Evolutionary conservation across 2,113 vertebrate species (phyloP).

Genomic region (Eulemur rufifrons): DNA sequence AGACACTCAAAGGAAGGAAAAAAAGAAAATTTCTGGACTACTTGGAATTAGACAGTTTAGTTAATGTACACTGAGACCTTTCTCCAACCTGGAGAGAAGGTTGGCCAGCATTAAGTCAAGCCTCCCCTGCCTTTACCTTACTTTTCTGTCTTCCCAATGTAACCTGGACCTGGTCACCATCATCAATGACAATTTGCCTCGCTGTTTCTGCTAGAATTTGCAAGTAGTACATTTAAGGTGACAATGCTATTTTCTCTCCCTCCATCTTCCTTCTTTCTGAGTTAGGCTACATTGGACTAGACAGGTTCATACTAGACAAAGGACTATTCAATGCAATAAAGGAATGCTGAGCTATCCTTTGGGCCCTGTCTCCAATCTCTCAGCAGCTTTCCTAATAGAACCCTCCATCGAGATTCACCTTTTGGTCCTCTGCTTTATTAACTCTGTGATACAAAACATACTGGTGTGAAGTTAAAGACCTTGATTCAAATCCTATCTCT

Average conservation of each 20-base stretch:
- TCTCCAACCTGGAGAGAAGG: background rate
- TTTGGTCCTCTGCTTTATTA: constrained; percentile 39
- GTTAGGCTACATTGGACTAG: background rate
- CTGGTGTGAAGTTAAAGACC: background rate
- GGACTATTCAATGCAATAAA: background rate
- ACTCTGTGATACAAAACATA: constrained; percentile 39
- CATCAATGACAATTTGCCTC: constrained; percentile 6
- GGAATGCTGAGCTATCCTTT: background rate
- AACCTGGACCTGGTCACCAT: background rate
- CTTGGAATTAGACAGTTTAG: constrained; percentile 11
- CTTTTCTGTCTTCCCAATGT: background rate
- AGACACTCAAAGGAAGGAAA: background rate
- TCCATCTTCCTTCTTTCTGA: background rate
- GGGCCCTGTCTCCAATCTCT: background rate
- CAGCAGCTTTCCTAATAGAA: background rate
- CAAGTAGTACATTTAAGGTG: background rate
- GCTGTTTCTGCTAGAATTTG: constrained; percentile 49
- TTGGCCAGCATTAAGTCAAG: background rate
- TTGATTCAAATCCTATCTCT: constrained; percentile 14
- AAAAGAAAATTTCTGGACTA: background rate
- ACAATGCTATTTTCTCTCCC: background rate
- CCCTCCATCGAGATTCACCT: background rate
- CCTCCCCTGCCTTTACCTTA: background rate
- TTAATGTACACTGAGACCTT: background rate
- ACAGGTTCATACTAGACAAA: background rate